phyloP scores from a whole-genome alignment of 2,797 vertebrate species.

The Sternarchorhynchus goeldii region DNA sequence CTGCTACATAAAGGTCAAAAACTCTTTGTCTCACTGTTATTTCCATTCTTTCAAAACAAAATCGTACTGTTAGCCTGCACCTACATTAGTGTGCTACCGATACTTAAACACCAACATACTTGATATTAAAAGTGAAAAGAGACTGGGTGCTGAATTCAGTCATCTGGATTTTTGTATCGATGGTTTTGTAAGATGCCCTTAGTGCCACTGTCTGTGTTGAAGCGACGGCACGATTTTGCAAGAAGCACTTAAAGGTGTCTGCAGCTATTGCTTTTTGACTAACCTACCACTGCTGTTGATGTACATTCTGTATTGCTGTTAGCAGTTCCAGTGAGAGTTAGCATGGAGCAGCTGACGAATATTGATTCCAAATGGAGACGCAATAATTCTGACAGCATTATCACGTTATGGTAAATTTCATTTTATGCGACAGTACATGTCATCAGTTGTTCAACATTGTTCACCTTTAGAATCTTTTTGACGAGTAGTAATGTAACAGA shows the following conservation, averaged over 20 bases:
- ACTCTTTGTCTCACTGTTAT: constrained; percentile 9
- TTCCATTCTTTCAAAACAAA: constrained; percentile 3
- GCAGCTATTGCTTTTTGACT: background rate
- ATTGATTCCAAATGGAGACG: no score
- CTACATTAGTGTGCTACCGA: no score
- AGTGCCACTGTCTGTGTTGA: background rate
- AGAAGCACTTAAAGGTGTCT: background rate
- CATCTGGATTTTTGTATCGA: no score
- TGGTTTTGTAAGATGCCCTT: background rate
- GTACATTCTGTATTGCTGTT: background rate
- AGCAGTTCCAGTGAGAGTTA: background rate
- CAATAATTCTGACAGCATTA: no score
- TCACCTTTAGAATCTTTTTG: background rate
- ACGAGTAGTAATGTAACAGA: no score
- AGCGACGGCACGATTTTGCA: background rate
- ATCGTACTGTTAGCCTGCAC: background rate
- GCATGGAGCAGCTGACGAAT: background rate
- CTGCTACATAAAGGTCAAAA: constrained; percentile 27
- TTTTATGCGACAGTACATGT: no score
- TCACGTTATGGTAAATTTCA: no score
- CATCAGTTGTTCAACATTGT: background rate
- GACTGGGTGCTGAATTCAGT: no score
- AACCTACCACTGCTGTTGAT: background rate
- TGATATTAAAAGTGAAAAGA: no score
- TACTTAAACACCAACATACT: no score